phyloP scores from a whole-genome alignment of 2,113 vertebrate genomes.

The Penelope pileata region DNA sequence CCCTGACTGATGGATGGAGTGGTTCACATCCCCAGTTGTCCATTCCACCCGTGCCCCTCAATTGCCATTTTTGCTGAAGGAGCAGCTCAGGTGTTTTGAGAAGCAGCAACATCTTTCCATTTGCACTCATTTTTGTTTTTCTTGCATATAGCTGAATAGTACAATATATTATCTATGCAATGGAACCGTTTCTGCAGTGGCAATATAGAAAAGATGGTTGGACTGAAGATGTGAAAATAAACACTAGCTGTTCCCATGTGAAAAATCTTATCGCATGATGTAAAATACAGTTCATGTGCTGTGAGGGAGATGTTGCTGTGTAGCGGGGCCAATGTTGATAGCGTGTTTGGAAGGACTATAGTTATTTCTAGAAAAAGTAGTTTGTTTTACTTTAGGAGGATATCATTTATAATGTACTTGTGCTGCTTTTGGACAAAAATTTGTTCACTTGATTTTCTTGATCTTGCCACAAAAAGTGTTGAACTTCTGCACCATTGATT shows the following conservation, averaged over 20 bases:
- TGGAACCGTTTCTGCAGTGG: not conserved
- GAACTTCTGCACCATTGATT: not conserved
- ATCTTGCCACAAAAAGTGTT: not conserved
- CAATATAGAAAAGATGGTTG: not conserved
- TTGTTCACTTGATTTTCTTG: not conserved
- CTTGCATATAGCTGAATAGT: too few species aligned
- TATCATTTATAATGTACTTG: not conserved
- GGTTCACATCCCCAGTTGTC: not conserved
- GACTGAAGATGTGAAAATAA: not conserved
- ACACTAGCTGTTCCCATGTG: not conserved
- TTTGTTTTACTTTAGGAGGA: not conserved
- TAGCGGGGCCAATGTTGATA: not conserved
- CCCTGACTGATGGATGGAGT: not conserved
- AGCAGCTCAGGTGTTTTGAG: not conserved
- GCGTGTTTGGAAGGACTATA: not conserved
- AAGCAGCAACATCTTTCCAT: not conserved
- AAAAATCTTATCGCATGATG: accelerated
- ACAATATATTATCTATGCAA: too few species aligned
- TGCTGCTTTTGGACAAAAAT: not conserved
- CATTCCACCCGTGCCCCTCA: not conserved
- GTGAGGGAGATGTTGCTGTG: accelerated
- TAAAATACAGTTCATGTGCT: accelerated
- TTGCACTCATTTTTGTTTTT: not conserved
- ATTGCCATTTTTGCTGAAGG: not conserved
- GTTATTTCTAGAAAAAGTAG: not conserved